Evolutionary conservation across 2,888 invertebrate species (phyloP).

Genomic region (Perdita meconis): DNA sequence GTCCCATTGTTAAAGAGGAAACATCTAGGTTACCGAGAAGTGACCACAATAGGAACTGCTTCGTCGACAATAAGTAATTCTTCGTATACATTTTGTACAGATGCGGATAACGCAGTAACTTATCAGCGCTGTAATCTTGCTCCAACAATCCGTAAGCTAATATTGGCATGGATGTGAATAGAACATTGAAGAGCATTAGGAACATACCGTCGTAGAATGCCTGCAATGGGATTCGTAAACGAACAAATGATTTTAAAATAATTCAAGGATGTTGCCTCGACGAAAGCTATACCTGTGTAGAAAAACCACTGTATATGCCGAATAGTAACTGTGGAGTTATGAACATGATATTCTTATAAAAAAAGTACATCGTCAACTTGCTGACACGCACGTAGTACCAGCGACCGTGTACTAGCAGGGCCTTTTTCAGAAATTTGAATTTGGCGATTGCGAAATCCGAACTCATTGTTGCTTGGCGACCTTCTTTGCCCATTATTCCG

Average conservation of each 20-base stretch:
- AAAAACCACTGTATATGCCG: slow-evolving; percentile 83
- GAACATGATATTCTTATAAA: slow-evolving; percentile 93
- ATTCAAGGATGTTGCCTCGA: neutral
- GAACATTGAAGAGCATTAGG: slow-evolving; percentile 90
- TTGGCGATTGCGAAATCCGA: slow-evolving; percentile 95
- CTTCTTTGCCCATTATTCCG: slow-evolving; percentile 90
- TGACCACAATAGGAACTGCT: slow-evolving; percentile 88
- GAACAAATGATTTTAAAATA: neutral
- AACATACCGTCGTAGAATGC: slow-evolving; percentile 91
- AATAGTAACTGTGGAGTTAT: slow-evolving; percentile 87
- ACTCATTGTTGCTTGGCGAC: slow-evolving; percentile 89
- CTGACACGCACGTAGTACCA: slow-evolving; percentile 92
- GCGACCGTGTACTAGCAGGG: slow-evolving; percentile 93
- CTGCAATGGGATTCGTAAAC: slow-evolving; percentile 85
- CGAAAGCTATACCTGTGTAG: slow-evolving; percentile 82
- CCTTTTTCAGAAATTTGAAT: slow-evolving; percentile 91
- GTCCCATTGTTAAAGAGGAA: neutral
- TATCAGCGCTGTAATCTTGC: slow-evolving; percentile 87
- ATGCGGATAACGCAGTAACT: slow-evolving; percentile 87
- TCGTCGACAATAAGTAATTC: slow-evolving; percentile 88
- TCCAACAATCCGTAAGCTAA: slow-evolving; percentile 91
- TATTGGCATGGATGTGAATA: slow-evolving; percentile 91
- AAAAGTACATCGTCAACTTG: slow-evolving; percentile 92
- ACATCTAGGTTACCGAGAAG: slow-evolving; percentile 79
- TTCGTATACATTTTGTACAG: slow-evolving; percentile 88